Percentiles rank a stretch among this genome's conserved stretches.
These are phyloP conservation scores for Papilio xuthus DNA, from an alignment of 1,140 invertebrate genomes.

Conservation along the genomic window DNA sequence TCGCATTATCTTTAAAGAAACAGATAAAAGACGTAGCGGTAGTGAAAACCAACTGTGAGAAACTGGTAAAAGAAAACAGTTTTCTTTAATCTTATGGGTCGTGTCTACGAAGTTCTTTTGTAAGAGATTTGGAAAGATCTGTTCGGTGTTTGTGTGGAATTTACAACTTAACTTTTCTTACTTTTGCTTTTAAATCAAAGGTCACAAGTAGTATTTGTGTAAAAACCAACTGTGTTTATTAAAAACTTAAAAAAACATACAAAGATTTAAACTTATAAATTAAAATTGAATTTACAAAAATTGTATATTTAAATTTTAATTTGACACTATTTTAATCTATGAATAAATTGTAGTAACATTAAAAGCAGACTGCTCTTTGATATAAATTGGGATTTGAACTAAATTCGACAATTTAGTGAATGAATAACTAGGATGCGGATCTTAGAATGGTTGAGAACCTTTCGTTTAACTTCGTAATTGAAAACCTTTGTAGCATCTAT, in stretches of 20 bases:
- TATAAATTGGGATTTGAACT: slow-evolving; percentile 3
- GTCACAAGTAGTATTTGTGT: neutral
- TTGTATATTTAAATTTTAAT: neutral
- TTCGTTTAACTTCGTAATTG: neutral
- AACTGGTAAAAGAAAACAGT: neutral
- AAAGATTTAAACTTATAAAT: neutral
- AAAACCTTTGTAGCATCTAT: slow-evolving; percentile 8
- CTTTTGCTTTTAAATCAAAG: neutral
- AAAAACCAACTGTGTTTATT: neutral
- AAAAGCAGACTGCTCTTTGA: neutral
- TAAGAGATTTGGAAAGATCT: neutral
- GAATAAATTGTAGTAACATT: neutral
- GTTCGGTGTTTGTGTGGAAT: neutral
- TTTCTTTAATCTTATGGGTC: neutral
- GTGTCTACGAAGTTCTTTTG: neutral
- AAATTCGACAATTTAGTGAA: slow-evolving; percentile 3
- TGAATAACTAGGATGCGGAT: neutral
- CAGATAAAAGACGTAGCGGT: neutral
- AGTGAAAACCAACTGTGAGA: neutral
- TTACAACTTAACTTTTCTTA: slow-evolving; percentile 19
- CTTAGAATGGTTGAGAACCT: slow-evolving; percentile 1
- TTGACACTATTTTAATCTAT: neutral
- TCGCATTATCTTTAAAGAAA: neutral
- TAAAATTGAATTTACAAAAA: too few relatives aligned
- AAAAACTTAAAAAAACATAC: neutral